These are phyloP conservation scores for Schizopygopsis pylzovi DNA, from an alignment of 2,797 vertebrate genomes.

Conservation along the genomic window DNA sequence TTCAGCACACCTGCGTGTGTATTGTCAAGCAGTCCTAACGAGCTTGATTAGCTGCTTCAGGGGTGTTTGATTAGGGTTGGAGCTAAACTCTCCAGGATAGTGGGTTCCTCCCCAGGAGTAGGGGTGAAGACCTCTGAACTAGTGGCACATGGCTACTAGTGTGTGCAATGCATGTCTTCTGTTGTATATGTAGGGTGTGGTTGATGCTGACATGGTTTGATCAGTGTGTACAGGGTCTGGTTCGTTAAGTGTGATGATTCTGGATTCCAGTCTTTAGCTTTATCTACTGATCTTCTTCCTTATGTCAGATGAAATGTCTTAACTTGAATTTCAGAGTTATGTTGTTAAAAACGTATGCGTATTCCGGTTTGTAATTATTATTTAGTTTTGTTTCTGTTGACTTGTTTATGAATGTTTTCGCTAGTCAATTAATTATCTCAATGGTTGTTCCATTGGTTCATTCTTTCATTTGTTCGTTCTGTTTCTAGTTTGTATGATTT, in stretches of 20 bases:
- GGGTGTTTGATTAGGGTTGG: too few relatives aligned
- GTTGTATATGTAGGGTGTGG: not conserved
- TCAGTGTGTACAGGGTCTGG: not conserved
- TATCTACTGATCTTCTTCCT: not conserved
- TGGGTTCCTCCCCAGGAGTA: too few relatives aligned
- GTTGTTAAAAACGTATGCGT: not conserved
- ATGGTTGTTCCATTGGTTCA: not conserved
- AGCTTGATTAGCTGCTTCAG: too few relatives aligned
- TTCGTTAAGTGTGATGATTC: not conserved
- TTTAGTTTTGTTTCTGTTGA: not conserved
- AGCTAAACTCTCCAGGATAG: too few relatives aligned
- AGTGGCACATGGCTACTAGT: not conserved
- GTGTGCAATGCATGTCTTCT: not conserved
- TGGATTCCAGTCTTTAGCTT: not conserved
- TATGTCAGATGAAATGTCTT: not conserved
- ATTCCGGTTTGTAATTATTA: not conserved
- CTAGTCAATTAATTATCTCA: not conserved
- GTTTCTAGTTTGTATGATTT: not conserved
- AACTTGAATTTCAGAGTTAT: not conserved
- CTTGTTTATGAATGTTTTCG: not conserved
- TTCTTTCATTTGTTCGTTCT: not conserved
- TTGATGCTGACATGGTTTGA: not conserved
- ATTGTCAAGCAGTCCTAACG: too few relatives aligned
- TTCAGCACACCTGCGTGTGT: too few relatives aligned
- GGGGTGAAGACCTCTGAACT: too few relatives aligned